These are phyloP conservation scores for Xanthorhoe spadicearia DNA, from an alignment of 2,888 invertebrate genomes.

Conservation along the genomic window DNA sequence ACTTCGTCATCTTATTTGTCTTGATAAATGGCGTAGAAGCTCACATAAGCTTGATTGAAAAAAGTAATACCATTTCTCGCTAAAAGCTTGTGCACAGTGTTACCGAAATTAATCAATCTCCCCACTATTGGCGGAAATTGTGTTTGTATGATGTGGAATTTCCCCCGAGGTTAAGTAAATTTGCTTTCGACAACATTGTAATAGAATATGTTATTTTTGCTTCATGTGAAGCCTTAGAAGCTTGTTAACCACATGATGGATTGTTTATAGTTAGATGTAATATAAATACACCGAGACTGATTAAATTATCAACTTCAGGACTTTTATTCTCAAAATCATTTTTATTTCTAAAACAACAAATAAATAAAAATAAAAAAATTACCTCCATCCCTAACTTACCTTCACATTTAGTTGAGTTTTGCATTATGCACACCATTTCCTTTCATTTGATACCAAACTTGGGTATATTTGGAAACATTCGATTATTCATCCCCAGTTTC, in stretches of 20 bases:
- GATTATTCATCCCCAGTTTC: too few relatives aligned
- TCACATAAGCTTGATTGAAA: conserved; percentile 2
- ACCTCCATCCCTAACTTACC: too few relatives aligned
- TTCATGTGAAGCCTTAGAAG: conserved; percentile 1
- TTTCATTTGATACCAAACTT: too few relatives aligned
- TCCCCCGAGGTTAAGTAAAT: conserved; percentile 16
- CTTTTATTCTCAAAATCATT: too few relatives aligned
- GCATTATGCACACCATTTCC: too few relatives aligned
- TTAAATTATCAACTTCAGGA: too few relatives aligned
- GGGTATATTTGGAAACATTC: too few relatives aligned
- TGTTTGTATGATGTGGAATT: conserved; percentile 19
- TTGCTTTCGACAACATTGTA: conserved; percentile 6
- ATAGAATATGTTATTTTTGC: conserved; percentile 10
- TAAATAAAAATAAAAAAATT: too few relatives aligned
- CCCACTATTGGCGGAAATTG: conserved; percentile 17
- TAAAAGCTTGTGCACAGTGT: background rate
- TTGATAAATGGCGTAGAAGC: background rate
- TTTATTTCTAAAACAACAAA: background rate
- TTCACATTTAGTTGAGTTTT: too few relatives aligned
- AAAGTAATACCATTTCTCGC: conserved; percentile 5
- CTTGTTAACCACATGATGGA: background rate
- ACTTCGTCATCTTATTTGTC: background rate
- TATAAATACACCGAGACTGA: too few relatives aligned
- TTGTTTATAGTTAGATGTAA: background rate
- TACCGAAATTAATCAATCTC: conserved; percentile 12